Conservation (phyloP, 2,797 vertebrate genomes). For the Pogonophryne albipinna region DNA sequence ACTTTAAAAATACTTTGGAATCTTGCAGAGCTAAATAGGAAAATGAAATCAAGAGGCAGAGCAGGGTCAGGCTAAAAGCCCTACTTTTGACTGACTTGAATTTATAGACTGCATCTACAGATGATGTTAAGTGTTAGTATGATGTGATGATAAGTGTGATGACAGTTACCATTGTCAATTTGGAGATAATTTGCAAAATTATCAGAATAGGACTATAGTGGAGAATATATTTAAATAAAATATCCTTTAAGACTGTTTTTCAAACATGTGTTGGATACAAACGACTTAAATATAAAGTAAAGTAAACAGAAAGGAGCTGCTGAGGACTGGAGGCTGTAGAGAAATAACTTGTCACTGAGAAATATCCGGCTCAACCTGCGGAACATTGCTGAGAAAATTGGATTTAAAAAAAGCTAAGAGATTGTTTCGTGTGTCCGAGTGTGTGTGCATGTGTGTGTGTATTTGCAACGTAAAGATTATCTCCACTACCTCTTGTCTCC, state of each 20-base stretch:
- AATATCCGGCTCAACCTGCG: slow-evolving; percentile 18
- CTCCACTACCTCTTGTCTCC: slow-evolving; percentile 86
- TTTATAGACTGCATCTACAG: slow-evolving; percentile 11
- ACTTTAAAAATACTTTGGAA: slow-evolving; percentile 18
- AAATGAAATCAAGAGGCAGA: slow-evolving; percentile 29
- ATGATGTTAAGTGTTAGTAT: slow-evolving; percentile 55
- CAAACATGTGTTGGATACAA: slow-evolving; percentile 4
- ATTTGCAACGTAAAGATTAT: slow-evolving; percentile 22
- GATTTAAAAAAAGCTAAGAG: slow-evolving; percentile 22
- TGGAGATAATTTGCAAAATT: slow-evolving; percentile 11
- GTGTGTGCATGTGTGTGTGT: slow-evolving; percentile 12
- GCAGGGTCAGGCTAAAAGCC: not conserved
- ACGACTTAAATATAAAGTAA: slow-evolving; percentile 2
- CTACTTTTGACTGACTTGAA: slow-evolving; percentile 1
- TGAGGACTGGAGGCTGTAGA: slow-evolving; percentile 4
- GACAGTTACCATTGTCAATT: slow-evolving; percentile 19
- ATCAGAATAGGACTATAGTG: not conserved
- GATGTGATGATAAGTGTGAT: slow-evolving; percentile 44
- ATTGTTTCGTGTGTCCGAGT: not conserved
- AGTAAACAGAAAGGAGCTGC: slow-evolving; percentile 11
- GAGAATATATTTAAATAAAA: slow-evolving; percentile 12
- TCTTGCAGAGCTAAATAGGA: slow-evolving; percentile 1
- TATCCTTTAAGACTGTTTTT: not conserved
- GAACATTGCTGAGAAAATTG: slow-evolving; percentile 11
- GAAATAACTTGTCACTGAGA: slow-evolving; percentile 20